Evolutionary conservation across 2,113 vertebrate species (phyloP).

Genomic region (Melanerpes formicivorus): DNA sequence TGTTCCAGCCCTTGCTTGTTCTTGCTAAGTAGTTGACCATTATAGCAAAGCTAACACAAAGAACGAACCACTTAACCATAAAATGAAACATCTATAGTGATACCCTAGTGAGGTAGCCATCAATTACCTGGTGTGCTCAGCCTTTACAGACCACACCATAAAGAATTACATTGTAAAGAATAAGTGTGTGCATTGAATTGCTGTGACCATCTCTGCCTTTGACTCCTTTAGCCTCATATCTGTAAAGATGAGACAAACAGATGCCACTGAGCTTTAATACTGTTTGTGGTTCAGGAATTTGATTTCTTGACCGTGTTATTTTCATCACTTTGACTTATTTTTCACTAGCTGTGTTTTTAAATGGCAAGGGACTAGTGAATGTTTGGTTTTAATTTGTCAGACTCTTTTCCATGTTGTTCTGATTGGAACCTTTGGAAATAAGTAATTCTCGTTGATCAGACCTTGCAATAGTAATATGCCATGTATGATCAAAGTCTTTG

Average conservation of each 20-base stretch:
- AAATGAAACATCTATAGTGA: not conserved
- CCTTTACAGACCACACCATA: not conserved
- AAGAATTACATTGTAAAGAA: not conserved
- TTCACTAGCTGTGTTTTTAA: not conserved
- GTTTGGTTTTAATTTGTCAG: not conserved
- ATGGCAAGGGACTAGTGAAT: not conserved
- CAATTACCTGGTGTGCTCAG: not conserved
- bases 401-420: not conserved
- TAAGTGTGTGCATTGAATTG: not conserved
- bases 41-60: not conserved
- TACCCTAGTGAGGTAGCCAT: not conserved
- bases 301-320: not conserved
- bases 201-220: not conserved
- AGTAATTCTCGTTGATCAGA: not conserved
- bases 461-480: not conserved
- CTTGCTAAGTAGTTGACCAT: not conserved
- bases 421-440: not conserved
- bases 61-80: fast-evolving
- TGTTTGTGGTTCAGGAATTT: not conserved
- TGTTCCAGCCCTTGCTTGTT: not conserved
- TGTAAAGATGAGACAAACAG: not conserved
- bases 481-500: not conserved
- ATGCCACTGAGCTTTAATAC: not conserved
- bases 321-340: not conserved
- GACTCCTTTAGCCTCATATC: slow-evolving; percentile 6